A percentile compares a stretch with the other conserved stretches of the same genome.
These are phyloP conservation scores for Marmota monax DNA, from an alignment of 2,113 vertebrate genomes.

Conservation along the genomic window DNA sequence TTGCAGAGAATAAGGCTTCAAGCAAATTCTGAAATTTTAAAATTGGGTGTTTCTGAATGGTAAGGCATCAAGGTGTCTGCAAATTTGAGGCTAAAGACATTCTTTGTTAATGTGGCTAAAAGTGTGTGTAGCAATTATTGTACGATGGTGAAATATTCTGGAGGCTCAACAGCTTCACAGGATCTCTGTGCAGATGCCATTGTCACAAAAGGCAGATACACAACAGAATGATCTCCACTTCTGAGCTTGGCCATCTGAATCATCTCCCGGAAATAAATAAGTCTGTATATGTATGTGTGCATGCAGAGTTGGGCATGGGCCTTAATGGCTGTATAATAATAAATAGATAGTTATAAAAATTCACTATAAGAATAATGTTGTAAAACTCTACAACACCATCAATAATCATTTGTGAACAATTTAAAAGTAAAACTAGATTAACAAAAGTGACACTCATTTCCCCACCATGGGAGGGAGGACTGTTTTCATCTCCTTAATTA, in stretches of 20 bases:
- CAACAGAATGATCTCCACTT: background rate
- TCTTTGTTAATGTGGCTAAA: conserved; percentile 55
- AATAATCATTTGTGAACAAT: background rate
- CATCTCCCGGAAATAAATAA: conserved; percentile 9
- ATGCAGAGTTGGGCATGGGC: background rate
- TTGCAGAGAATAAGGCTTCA: background rate
- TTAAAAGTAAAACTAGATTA: conserved; percentile 53
- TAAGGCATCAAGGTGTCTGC: background rate
- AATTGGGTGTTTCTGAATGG: conserved; percentile 65
- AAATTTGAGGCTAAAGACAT: background rate
- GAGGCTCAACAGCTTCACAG: background rate
- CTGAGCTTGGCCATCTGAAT: conserved; percentile 6
- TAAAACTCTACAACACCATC: background rate
- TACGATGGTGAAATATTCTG: background rate
- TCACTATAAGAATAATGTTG: background rate
- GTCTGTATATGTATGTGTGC: background rate
- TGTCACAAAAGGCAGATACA: background rate
- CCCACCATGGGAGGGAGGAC: background rate
- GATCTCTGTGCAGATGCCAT: background rate
- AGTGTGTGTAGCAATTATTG: conserved; percentile 17
- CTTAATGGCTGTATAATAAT: background rate
- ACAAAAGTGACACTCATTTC: conserved; percentile 28
- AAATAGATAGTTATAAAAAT: background rate
- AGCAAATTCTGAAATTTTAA: conserved; percentile 49
- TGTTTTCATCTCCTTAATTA: conserved; percentile 39